Evolutionary conservation across 2,797 vertebrate species (phyloP), one percentile per base, ranked within the genome.

Genomic region (Pipistrellus pygmaeus): DNA sequence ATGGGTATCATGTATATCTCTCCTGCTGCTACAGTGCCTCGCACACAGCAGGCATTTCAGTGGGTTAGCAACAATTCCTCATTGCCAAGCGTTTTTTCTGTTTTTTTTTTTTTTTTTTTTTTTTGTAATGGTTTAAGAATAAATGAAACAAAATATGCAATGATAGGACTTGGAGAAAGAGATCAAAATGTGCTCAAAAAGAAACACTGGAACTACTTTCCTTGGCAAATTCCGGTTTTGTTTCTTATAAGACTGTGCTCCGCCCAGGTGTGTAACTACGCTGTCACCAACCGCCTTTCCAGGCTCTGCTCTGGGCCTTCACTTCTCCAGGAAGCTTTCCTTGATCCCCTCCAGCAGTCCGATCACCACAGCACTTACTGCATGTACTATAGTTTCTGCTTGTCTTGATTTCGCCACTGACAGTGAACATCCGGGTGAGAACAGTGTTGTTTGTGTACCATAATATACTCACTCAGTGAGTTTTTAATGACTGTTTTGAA

Each of bases 121-220:
- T 66, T 27, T 53, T 85, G 41, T 66, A 66, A 48, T 32, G 35
- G 62, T 57, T 66, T 88, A 85, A 64, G n/a, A 85, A 78, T 76
- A 38, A 93, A 60, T 21, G 75, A 89, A 62, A 75, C 23, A 51
- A 87, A 92, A 66, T 46, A 83, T 55, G 66, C 80, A 85, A 55
- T 72, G 76, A 51, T 23, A 77, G 73, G 53, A 93, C 48, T 88
- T 44, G 15, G 30, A 91, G 68, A 60, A 84, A 85, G 46, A 86
- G 30, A 44, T 62, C 46, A 87, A 86, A 86, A 68, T 62, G 76
- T 25, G 64, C 32, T 53, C 72, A 18, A 77, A 88, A 95, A 81
- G 55, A 66, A 94, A 81, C 62, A 77, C 0, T 72, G 57, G 41
- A 21, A 62, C 60, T 44, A 53, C 60, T 92, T 82, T 51, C 82